Percentiles rank a stretch among this genome's conserved stretches.
Evolutionary conservation across 2,888 invertebrate genomes (phyloP).

Genomic region (Hedychridium roseum): DNA sequence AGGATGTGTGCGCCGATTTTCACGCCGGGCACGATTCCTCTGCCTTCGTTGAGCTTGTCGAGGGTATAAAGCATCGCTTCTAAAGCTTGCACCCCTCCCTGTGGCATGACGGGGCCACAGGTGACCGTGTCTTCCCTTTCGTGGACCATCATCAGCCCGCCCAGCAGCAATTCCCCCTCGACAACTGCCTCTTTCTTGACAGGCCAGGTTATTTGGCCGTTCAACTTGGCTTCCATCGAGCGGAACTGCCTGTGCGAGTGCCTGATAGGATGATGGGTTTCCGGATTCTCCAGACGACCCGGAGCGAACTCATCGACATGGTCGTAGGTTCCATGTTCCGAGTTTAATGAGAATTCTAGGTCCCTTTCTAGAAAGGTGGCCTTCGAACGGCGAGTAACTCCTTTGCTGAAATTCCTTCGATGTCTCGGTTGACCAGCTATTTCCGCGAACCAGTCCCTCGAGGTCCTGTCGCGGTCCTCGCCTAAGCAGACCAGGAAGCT

Average conservation of each 20-base stretch:
- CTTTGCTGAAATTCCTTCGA: too few relatives aligned
- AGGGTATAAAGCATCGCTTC: conserved; percentile 93
- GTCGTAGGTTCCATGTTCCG: too few relatives aligned
- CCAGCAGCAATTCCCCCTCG: conserved; percentile 87
- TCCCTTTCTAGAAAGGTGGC: too few relatives aligned
- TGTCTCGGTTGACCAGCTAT: too few relatives aligned
- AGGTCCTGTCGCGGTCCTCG: conserved; percentile 25
- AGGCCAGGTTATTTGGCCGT: conserved; percentile 71
- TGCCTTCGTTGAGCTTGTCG: conserved; percentile 77
- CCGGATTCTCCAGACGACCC: conserved; percentile 45
- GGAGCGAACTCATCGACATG: too few relatives aligned
- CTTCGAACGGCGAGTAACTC: too few relatives aligned
- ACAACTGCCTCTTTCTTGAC: conserved; percentile 86
- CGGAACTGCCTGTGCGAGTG: conserved; percentile 49
- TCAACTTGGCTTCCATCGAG: conserved; percentile 45
- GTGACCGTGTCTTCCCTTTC: conserved; percentile 87
- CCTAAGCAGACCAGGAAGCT: conserved; percentile 43
- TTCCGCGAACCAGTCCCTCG: too few relatives aligned
- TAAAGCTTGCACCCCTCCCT: conserved; percentile 87
- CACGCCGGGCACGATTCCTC: conserved; percentile 77
- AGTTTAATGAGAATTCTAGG: too few relatives aligned
- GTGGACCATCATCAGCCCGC: conserved; percentile 95
- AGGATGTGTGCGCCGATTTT: conserved; percentile 86
- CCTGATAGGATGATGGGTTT: conserved; percentile 50
- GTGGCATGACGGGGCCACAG: conserved; percentile 94